Base-by-base conservation (phyloP, 2,797 vertebrate species). In the Melanotaenia parkinsoni region DNA sequence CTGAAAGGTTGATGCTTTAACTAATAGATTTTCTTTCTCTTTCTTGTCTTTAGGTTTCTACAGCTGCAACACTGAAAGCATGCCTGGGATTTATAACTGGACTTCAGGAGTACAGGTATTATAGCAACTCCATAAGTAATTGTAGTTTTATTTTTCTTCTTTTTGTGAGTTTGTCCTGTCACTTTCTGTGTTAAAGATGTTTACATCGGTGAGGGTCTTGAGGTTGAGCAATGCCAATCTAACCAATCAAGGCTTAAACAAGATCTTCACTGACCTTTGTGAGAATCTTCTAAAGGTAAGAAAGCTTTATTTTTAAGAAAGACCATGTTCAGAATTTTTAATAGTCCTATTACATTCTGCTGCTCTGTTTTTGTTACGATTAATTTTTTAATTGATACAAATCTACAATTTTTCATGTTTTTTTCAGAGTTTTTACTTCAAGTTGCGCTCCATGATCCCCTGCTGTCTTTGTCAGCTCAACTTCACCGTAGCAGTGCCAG, bases 31-130 rank as follows among this genome's bases (percentile, higher is more conserved):
- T 40, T 62, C 22, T 58, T 5, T 33, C 2, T 50, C 5, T 64
- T 20, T 61, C 8, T 57, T 82, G 66, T 88, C 28, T 73, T 61
- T 77, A 99, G 98, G 98, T 13, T 99, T 99, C 94, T 96, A 97
- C 91, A 99, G 96, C 89, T 99, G 98, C 88, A 99, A 99, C 92
- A 99, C 97, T 67, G 97, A 99, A 92, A 89, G 95, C 74, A 99
- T 99, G 98, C 98, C 98, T 91, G 98, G 98, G 82, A 97, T 99
- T 94, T 95, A 95, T 89, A 99, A 97, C 92, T 99, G 98, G 98
- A 99, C 97, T 62, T 94, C 97, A 6, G 96, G 94, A 91, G 93
- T 99, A 93, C 98, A 99, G 95, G 98, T 98, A 61, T 37, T 60
- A 47, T 63, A n/a, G 6, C 32, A 63, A 26, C 43, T 11, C 1